These are phyloP conservation scores for Ophioninae sp. DNA, from an alignment of 2,888 invertebrate species.

Conservation along the genomic window DNA sequence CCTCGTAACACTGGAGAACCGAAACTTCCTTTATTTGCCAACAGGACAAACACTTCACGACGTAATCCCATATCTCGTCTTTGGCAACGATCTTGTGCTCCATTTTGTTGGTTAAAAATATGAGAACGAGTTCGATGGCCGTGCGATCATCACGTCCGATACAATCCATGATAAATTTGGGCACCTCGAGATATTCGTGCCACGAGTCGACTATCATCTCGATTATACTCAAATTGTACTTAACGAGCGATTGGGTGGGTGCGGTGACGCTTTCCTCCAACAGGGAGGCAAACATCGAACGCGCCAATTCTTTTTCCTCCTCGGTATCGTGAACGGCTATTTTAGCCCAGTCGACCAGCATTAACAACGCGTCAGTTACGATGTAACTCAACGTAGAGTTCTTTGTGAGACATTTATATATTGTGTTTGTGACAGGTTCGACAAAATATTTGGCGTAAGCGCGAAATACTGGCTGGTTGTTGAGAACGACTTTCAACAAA, in stretches of 20 bases:
- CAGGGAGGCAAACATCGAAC: conserved; percentile 82
- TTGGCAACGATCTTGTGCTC: conserved; percentile 59
- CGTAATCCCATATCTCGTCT: conserved; percentile 65
- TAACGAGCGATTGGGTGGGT: conserved; percentile 82
- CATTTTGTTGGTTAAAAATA: conserved; percentile 69
- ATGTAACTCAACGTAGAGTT: conserved; percentile 84
- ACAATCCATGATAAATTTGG: conserved; percentile 60
- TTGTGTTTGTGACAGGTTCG: conserved; percentile 81
- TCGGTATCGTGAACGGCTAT: conserved; percentile 79
- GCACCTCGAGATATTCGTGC: conserved; percentile 66
- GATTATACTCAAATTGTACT: conserved; percentile 81
- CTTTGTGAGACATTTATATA: conserved; percentile 80
- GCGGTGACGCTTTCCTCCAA: conserved; percentile 82
- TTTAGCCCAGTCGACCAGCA: conserved; percentile 84
- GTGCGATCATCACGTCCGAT: conserved; percentile 56
- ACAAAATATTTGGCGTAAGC: conserved; percentile 82
- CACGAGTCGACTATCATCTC: conserved; percentile 69
- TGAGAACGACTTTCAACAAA: conserved; percentile 85
- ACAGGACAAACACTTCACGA: conserved; percentile 76
- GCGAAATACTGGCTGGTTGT: conserved; percentile 82
- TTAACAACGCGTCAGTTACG: conserved; percentile 84
- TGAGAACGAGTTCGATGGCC: conserved; percentile 68
- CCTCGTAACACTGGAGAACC: conserved; percentile 71
- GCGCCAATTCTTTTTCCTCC: conserved; percentile 78
- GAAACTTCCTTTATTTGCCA: conserved; percentile 69